phyloP scores from a whole-genome alignment of 2,888 invertebrate genomes.

The Boloria euphrosyne region DNA sequence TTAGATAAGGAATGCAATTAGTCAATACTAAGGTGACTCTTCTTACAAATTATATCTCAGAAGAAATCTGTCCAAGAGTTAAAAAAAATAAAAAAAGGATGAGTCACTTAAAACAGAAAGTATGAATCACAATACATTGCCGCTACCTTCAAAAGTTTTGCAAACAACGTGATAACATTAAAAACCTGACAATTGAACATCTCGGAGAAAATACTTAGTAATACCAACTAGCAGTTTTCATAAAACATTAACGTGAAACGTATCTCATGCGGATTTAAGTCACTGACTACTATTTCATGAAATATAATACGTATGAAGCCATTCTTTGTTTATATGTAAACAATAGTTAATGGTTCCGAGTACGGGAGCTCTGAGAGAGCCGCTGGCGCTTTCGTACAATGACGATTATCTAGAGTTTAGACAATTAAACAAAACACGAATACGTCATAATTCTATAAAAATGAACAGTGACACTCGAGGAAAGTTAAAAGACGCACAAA shows the following conservation, averaged over 20 bases:
- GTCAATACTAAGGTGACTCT: slow-evolving; percentile 32
- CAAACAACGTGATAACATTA: slow-evolving; percentile 62
- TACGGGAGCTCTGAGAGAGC: slow-evolving; percentile 59
- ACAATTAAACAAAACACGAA: slow-evolving; percentile 63
- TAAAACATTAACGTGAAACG: slow-evolving; percentile 30
- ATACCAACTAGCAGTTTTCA: slow-evolving; percentile 41
- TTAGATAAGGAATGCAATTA: slow-evolving; percentile 31
- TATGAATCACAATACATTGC: slow-evolving; percentile 62
- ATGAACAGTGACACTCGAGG: slow-evolving; percentile 57
- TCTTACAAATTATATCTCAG: slow-evolving; percentile 37
- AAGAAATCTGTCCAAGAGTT: slow-evolving; percentile 39
- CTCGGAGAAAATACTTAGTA: slow-evolving; percentile 49
- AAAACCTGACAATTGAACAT: slow-evolving; percentile 53
- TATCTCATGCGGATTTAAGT: slow-evolving; percentile 41
- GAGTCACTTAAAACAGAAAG: slow-evolving; percentile 55
- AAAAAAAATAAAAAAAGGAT: slow-evolving; percentile 46
- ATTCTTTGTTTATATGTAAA: slow-evolving; percentile 46
- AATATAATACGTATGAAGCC: slow-evolving; percentile 42
- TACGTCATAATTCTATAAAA: slow-evolving; percentile 63
- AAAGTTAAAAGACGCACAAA: slow-evolving; percentile 71
- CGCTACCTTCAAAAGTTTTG: slow-evolving; percentile 64
- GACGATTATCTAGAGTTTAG: slow-evolving; percentile 57
- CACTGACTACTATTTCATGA: slow-evolving; percentile 36
- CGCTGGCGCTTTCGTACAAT: slow-evolving; percentile 70
- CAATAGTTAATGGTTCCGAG: slow-evolving; percentile 55